phyloP scores from a whole-genome alignment of 2,797 vertebrate genomes.

The Myiotriccus ornatus region DNA sequence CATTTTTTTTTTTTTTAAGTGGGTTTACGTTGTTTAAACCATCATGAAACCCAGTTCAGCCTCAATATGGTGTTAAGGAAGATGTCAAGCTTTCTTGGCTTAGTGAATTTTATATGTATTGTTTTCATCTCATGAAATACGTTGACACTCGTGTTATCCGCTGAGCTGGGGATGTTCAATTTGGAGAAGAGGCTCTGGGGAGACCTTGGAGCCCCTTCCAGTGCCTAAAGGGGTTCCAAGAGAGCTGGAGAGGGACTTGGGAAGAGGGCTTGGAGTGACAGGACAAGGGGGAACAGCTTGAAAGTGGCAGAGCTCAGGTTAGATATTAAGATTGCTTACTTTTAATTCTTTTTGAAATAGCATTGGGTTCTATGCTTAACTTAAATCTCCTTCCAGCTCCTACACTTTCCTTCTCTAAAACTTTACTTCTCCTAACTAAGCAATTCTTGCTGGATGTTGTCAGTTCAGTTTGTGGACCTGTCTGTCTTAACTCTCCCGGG shows the following conservation, averaged over 20 bases:
- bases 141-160: neutral
- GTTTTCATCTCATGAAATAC: neutral
- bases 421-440: constrained; percentile 18
- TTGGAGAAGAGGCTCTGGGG: neutral
- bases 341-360: neutral
- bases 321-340: neutral
- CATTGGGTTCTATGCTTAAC: neutral
- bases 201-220: neutral
- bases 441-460: neutral
- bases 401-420: neutral
- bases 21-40: constrained; percentile 15
- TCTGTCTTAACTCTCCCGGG: neutral
- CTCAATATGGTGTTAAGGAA: neutral
- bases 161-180: neutral
- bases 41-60: neutral
- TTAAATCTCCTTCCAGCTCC: neutral
- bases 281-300: neutral
- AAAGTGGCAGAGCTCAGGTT: neutral
- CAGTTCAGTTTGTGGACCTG: constrained; percentile 17
- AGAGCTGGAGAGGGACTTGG: neutral
- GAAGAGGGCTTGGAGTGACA: neutral
- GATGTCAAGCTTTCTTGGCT: neutral
- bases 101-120: neutral
- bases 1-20: neutral
- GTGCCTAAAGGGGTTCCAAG: neutral